A percentile compares a stretch with the other conserved stretches of the same genome.
Conservation (phyloP, 2,888 invertebrate species). For the Ditula angustiorana region DNA sequence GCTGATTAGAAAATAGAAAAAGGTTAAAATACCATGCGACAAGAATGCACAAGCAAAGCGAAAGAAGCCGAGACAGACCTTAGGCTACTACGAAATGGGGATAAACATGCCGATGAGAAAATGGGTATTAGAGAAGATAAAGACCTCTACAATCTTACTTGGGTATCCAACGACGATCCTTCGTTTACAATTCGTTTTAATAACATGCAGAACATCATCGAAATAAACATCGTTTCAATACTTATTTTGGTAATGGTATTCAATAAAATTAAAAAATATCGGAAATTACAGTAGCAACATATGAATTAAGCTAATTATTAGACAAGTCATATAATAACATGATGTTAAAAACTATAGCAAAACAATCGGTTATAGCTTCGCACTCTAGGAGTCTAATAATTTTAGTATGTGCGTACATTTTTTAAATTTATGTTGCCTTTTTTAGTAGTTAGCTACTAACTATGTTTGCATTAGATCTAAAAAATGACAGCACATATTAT, state of each 20-base stretch:
- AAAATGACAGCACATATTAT: conserved; percentile 60
- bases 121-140: conserved; percentile 64
- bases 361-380: conserved; percentile 81
- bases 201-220: conserved; percentile 70
- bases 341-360: conserved; percentile 82
- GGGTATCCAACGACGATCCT: conserved; percentile 84
- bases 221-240: conserved; percentile 59
- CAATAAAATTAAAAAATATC: conserved; percentile 63
- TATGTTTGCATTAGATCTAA: neutral
- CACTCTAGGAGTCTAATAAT: conserved; percentile 76
- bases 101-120: conserved; percentile 67
- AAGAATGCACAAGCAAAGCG: conserved; percentile 73
- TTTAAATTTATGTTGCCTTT: neutral
- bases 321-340: conserved; percentile 68
- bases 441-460: neutral
- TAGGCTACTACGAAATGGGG: conserved; percentile 46
- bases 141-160: conserved; percentile 78
- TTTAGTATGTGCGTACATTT: conserved; percentile 47
- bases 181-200: conserved; percentile 63
- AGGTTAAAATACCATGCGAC: conserved; percentile 71
- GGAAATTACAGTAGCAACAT: conserved; percentile 77
- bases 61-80: conserved; percentile 70
- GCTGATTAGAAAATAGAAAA: conserved; percentile 60
- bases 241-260: conserved; percentile 51
- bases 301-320: conserved; percentile 75